Conservation (phyloP, 2,113 vertebrate species). For the Perognathus longimembris region DNA sequence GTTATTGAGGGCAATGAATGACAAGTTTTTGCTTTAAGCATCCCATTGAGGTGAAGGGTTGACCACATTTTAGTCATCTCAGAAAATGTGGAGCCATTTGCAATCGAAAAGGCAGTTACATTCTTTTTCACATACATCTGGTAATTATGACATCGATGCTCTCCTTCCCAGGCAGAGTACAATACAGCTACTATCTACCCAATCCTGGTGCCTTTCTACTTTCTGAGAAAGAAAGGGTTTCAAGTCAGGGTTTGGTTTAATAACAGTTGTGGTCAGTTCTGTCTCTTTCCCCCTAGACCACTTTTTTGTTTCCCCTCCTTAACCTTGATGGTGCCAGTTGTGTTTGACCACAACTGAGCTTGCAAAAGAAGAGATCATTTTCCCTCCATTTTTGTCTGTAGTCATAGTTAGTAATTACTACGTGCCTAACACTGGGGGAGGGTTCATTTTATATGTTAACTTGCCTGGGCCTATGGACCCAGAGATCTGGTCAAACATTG, state of each 20-base stretch:
- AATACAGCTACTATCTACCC: conserved; percentile 36
- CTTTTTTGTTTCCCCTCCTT: background rate
- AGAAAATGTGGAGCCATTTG: conserved; percentile 28
- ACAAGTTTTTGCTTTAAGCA: background rate
- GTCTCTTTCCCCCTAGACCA: conserved; percentile 34
- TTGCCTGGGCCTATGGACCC: background rate
- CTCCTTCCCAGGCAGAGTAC: conserved; percentile 50
- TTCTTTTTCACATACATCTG: conserved; percentile 38
- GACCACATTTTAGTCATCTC: conserved; percentile 41
- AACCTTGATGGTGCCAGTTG: background rate
- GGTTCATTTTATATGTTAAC: background rate
- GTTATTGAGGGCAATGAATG: background rate
- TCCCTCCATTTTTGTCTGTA: background rate
- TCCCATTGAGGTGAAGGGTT: background rate
- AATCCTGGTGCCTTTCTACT: background rate
- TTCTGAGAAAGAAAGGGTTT: conserved; percentile 48
- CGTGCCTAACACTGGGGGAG: background rate
- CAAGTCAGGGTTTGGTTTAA: conserved; percentile 53
- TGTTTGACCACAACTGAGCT: background rate
- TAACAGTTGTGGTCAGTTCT: conserved; percentile 42
- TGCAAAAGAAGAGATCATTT: background rate
- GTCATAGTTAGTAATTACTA: background rate
- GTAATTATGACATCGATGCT: conserved; percentile 54
- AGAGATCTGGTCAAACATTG: background rate
- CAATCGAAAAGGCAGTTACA: background rate